These are phyloP conservation scores for Cossypha heuglini DNA, from an alignment of 2,797 vertebrate genomes.

Conservation along the genomic window DNA sequence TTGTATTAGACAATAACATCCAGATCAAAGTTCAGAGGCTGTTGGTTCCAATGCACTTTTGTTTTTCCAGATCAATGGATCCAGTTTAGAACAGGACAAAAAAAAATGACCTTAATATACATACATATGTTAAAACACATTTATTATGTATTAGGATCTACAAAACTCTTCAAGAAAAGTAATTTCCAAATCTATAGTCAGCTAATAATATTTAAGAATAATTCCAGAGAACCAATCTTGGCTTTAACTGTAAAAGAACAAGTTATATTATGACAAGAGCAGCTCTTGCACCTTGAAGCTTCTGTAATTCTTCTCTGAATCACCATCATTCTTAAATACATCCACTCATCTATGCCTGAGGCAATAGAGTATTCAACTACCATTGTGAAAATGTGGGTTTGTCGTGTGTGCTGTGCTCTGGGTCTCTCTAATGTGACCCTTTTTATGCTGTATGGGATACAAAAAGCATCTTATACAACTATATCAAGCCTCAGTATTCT, in stretches of 20 bases:
- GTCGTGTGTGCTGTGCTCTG: not conserved
- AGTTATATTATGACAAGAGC: not conserved
- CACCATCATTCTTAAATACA: not conserved
- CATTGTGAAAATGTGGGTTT: not conserved
- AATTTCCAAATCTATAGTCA: not conserved
- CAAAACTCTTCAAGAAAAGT: not conserved
- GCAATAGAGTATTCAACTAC: not conserved
- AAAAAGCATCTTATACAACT: not conserved
- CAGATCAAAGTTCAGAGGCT: not conserved
- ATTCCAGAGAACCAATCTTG: not conserved
- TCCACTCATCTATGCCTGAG: not conserved
- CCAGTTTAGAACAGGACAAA: not conserved
- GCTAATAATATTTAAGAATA: not conserved
- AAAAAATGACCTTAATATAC: not conserved
- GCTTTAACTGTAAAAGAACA: not conserved
- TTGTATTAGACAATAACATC: not conserved
- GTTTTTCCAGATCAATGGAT: not conserved
- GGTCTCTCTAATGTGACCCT: not conserved
- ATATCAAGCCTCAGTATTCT: not conserved
- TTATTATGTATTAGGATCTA: not conserved
- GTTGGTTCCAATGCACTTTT: not conserved
- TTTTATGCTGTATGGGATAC: not conserved
- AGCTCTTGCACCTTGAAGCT: not conserved
- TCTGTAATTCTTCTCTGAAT: not conserved
- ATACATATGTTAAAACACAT: not conserved